Evolutionary conservation across 2,797 vertebrate species (phyloP), one percentile per base, ranked within the genome.

Genomic region (Alectoris magna): DNA sequence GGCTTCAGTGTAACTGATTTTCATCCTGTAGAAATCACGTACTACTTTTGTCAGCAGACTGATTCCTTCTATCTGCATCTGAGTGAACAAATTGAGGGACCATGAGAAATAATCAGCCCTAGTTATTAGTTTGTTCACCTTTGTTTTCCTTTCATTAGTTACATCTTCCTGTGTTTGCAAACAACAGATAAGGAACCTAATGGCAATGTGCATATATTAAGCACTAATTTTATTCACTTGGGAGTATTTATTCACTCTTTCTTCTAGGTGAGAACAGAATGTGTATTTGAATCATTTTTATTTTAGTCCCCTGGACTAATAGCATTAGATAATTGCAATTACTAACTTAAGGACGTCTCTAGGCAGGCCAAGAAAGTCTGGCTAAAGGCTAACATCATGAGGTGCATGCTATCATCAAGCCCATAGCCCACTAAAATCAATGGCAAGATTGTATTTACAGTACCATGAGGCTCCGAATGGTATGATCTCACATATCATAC

Each of bases 81-180:
- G 21, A 49, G 5, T 8, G 9, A 62, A 84, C 15, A 24, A 41
- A 60, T 8, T 12, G 31, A 70, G 21, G 66, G 11, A 55, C 29
- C 1, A 1, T 21, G 34, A 46, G 18, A 79, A 84, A 63, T 62
- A 84, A 59, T 34, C 0, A 38, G 31, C n/a, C 27, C 11, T 21
- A 46, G 27, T 22, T 87, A 60, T 66, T 93, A 92, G 86, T 94
- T 83, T 78, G 26, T 49, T 88, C 74, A 72, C 51, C 60, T 81
- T 43, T 84, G 8, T 82, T 95, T 81, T 68, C 11, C 22, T 71
- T 95, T 91, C 14, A 77, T 67, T 83, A 63, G 31, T 70, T 81
- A 21, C 36, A 27, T 86, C 62, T 78, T 19, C 11, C 24, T 43
- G 41, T 88, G 27, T 82, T 93, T 93, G 31, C 46, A 92, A 90